Conservation (phyloP, 2,797 vertebrate species). For the Urosaurus nigricauda region DNA sequence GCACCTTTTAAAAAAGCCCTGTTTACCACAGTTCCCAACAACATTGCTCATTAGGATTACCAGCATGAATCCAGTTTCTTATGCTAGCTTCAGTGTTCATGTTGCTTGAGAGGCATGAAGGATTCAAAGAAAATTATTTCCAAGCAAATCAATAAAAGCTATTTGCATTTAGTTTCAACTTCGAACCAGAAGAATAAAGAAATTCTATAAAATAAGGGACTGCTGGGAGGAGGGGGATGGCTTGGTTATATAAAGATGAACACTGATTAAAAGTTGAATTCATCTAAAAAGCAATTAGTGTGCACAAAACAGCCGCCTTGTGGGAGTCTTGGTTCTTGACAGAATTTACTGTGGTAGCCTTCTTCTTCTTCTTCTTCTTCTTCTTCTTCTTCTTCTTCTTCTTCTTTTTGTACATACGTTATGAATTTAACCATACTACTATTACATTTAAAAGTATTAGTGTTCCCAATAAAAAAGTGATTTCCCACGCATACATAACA, state of each 20-base stretch:
- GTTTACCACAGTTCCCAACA: conserved; percentile 16
- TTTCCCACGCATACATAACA: conserved; percentile 6
- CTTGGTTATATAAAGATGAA: conserved; percentile 23
- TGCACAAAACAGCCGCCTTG: neutral
- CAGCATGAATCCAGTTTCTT: conserved; percentile 31
- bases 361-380: neutral
- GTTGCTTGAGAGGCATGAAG: conserved; percentile 33
- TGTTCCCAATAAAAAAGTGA: rapidly evolving
- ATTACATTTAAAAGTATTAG: neutral
- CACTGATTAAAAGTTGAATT: conserved; percentile 44
- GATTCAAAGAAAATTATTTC: conserved; percentile 46
- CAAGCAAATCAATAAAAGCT: conserved; percentile 31
- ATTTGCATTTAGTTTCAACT: conserved; percentile 24
- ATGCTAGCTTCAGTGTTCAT: neutral
- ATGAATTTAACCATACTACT: neutral
- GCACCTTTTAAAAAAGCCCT: neutral
- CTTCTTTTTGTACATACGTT: too few relatives aligned
- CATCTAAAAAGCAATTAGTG: neutral
- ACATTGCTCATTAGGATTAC: conserved; percentile 7
- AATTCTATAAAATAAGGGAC: conserved; percentile 40
- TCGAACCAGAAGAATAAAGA: conserved; percentile 34
- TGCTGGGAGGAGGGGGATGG: neutral
- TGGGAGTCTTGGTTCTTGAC: neutral
- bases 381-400: neutral
- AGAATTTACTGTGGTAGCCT: conserved; percentile 15